Conservation (phyloP, 2,888 invertebrate genomes). For the Caenorhabditis sp. region DNA sequence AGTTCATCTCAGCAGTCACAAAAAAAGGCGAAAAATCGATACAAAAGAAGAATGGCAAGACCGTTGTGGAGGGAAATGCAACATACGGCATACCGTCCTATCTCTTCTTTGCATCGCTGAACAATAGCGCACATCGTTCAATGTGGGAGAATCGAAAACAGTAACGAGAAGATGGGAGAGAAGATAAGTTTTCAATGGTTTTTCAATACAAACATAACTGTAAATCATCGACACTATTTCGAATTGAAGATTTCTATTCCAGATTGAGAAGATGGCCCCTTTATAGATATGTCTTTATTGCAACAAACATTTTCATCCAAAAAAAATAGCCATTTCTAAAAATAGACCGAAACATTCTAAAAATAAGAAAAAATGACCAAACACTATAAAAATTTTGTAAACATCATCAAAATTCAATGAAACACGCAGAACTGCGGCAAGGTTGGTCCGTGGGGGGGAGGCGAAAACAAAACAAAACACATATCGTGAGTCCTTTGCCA, state of each 20-base stretch:
- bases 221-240: no score
- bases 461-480: conserved; percentile 30
- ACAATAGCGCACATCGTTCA: conserved; percentile 8
- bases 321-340: not conserved
- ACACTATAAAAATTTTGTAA: conserved; percentile 28
- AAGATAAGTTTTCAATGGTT: not conserved
- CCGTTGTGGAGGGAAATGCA: conserved; percentile 14
- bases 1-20: not conserved
- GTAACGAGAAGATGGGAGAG: conserved; percentile 14
- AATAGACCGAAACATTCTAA: not conserved
- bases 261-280: no score
- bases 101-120: conserved; percentile 33
- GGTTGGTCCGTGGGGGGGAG: not conserved
- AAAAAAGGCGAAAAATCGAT: conserved; percentile 14
- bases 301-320: not conserved
- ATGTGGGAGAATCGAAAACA: conserved; percentile 35
- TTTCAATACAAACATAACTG: not conserved
- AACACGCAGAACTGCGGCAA: conserved; percentile 18
- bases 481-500: conserved; percentile 31
- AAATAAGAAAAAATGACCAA: conserved; percentile 24
- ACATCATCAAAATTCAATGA: conserved; percentile 31
- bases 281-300: not conserved
- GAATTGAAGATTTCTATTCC: not conserved
- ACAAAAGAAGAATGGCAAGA: not conserved
- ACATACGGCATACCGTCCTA: conserved; percentile 45